Conservation (phyloP, 2,797 vertebrate genomes). For the Eptatretus atami region DNA sequence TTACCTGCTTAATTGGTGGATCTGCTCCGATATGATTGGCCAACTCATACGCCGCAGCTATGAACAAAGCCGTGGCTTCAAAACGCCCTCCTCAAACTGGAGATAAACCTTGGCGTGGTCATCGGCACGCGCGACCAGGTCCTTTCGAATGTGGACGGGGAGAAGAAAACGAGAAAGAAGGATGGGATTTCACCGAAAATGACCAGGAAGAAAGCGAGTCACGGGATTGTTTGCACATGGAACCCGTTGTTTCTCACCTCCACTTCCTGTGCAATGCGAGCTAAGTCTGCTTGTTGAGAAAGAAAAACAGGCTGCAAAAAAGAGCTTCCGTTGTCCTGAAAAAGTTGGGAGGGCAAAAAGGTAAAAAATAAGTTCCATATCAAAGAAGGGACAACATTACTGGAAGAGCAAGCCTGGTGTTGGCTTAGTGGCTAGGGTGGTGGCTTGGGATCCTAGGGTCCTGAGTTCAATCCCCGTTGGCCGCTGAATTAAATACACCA, state of each 20-base stretch:
- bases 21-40: constrained; percentile 67
- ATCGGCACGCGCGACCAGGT: constrained; percentile 70
- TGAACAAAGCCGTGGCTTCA: constrained; percentile 63
- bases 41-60: constrained; percentile 55
- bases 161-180: background rate
- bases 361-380: no score
- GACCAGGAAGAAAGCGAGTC: no score
- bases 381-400: no score
- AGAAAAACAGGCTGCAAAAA: constrained; percentile 52
- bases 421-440: no score
- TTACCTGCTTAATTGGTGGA: constrained; percentile 68
- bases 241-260: constrained; percentile 27
- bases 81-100: constrained; percentile 93
- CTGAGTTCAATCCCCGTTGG: no score
- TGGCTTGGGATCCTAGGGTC: no score
- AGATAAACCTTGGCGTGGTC: constrained; percentile 72
- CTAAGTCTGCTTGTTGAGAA: constrained; percentile 59
- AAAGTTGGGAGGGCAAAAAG: constrained; percentile 7
- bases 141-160: constrained; percentile 18
- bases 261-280: constrained; percentile 66
- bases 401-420: no score
- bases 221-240: no score
- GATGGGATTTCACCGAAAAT: background rate
- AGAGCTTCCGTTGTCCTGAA: constrained; percentile 51
- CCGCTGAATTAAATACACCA: no score